Conservation (phyloP, 2,797 vertebrate genomes). For the Chrysocyon brachyurus region DNA sequence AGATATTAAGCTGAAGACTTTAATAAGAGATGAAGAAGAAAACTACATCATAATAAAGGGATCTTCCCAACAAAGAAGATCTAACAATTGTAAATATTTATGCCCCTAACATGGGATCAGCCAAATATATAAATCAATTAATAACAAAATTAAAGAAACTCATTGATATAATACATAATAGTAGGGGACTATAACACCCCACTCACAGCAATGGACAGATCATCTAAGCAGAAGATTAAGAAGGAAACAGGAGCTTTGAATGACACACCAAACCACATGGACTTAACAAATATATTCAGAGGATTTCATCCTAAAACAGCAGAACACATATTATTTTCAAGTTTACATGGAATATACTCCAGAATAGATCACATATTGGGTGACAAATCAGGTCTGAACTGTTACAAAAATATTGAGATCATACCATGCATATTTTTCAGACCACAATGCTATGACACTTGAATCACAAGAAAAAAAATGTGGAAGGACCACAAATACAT, state of each 20-base stretch:
- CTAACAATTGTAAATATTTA: background rate
- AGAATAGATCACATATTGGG: no score
- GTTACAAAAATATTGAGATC: no score
- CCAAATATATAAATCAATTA: background rate
- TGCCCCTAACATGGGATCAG: background rate
- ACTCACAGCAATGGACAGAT: background rate
- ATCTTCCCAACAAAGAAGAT: background rate
- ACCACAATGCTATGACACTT: background rate
- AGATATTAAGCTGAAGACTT: background rate
- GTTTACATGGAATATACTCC: no score
- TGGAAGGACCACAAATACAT: background rate
- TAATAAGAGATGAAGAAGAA: background rate
- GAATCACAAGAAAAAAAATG: background rate
- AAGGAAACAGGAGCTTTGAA: background rate
- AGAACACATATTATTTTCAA: background rate
- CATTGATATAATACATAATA: background rate
- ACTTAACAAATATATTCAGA: background rate
- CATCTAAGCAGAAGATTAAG: background rate
- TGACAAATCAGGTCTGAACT: no score
- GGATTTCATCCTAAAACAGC: background rate
- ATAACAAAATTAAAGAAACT: background rate
- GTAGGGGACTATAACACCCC: background rate
- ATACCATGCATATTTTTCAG: no score
- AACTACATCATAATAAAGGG: background rate
- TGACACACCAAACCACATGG: background rate